Evolutionary conservation across 1,140 invertebrate species (phyloP).

Genomic region (Streblospio benedicti): DNA sequence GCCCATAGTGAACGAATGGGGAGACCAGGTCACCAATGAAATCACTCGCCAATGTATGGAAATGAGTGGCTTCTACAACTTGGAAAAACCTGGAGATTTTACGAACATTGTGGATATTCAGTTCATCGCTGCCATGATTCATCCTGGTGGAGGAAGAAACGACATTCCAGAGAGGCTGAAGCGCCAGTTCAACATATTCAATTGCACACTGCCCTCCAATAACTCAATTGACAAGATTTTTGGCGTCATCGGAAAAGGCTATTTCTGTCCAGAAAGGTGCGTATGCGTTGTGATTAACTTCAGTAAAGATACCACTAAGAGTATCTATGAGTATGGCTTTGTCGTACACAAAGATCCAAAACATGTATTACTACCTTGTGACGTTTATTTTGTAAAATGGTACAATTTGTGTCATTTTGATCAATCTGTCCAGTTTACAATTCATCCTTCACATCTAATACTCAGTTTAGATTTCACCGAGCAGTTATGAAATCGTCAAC

Average conservation of each 20-base stretch:
- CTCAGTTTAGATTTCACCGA: not conserved
- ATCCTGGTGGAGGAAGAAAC: constrained; percentile 79
- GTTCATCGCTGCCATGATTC: constrained; percentile 88
- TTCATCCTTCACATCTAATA: not conserved
- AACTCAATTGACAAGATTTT: constrained; percentile 81
- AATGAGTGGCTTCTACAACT: constrained; percentile 90
- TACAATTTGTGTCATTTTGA: constrained; percentile 4
- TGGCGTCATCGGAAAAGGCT: constrained; percentile 48
- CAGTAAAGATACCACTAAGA: no score
- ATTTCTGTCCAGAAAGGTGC: constrained; percentile 40
- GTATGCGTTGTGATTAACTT: not conserved
- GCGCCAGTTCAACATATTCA: constrained; percentile 87
- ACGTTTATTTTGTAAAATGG: not conserved
- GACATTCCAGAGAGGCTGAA: constrained; percentile 90
- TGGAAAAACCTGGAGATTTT: constrained; percentile 95
- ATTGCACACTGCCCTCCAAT: constrained; percentile 80
- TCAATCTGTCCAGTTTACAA: not conserved
- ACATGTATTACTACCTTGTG: not conserved
- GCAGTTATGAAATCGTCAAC: not conserved
- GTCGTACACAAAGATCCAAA: no score
- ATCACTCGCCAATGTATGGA: constrained; percentile 93
- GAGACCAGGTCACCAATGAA: constrained; percentile 87
- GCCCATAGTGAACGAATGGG: constrained; percentile 90
- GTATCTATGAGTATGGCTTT: no score
- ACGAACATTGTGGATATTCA: constrained; percentile 77